Evolutionary conservation across 1,140 invertebrate species (phyloP).

Genomic region (Aphaenogaster rudis): DNA sequence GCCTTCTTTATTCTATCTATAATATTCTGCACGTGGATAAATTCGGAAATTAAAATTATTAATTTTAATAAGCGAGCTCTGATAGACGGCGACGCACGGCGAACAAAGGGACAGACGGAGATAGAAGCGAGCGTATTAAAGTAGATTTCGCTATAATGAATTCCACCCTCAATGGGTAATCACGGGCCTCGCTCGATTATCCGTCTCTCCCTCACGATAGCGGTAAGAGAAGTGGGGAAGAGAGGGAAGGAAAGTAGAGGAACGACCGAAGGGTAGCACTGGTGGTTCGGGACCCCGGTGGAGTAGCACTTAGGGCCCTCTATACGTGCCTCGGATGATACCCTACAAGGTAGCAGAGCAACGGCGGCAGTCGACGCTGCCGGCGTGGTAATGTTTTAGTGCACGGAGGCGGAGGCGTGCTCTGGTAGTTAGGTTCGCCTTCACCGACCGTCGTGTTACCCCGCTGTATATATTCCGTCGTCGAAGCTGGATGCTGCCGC

Average conservation of each 20-base stretch:
- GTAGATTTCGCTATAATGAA: conserved; percentile 81
- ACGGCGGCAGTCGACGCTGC: conserved; percentile 72
- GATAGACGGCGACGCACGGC: background rate
- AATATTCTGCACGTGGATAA: background rate
- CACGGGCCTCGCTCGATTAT: conserved; percentile 75
- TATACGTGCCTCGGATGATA: conserved; percentile 80
- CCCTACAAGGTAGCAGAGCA: conserved; percentile 77
- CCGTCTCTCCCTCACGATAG: conserved; percentile 61
- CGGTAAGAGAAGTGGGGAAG: conserved; percentile 30
- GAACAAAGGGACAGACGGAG: background rate
- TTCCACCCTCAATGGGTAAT: conserved; percentile 83
- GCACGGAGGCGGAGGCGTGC: conserved; percentile 78
- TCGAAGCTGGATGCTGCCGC: conserved; percentile 52
- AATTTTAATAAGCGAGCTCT: background rate
- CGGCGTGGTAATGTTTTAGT: conserved; percentile 79
- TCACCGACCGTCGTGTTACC: conserved; percentile 63
- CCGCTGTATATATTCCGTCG: conserved; percentile 56
- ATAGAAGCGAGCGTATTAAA: conserved; percentile 56
- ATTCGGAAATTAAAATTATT: background rate
- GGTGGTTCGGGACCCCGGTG: conserved; percentile 67
- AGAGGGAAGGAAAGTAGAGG: conserved; percentile 42
- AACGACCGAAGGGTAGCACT: conserved; percentile 63
- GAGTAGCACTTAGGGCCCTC: conserved; percentile 80
- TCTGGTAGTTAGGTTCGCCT: conserved; percentile 78
- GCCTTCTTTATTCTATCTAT: background rate